Evolutionary conservation across 2,888 invertebrate genomes (phyloP).

Genomic region (Saturnia japonica): DNA sequence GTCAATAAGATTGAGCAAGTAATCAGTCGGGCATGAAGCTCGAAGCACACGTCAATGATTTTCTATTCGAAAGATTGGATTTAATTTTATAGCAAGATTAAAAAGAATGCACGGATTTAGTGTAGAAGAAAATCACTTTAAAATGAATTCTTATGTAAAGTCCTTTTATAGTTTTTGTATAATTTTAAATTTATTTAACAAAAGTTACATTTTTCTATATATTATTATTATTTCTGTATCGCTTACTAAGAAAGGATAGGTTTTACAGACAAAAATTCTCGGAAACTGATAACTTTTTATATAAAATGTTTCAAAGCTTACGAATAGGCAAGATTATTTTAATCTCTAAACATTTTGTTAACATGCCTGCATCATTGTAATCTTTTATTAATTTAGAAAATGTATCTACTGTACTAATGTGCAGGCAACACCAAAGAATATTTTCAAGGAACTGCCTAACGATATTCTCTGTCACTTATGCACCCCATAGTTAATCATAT

Average conservation of each 20-base stretch:
- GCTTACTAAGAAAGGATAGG: not conserved
- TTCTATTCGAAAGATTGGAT: conserved; percentile 2
- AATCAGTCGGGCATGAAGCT: conserved; percentile 1
- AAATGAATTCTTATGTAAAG: not conserved
- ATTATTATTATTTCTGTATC: not conserved
- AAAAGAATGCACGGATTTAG: conserved; percentile 2
- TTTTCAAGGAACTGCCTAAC: too few relatives aligned
- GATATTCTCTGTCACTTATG: too few relatives aligned
- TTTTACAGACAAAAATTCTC: too few relatives aligned
- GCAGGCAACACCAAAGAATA: too few relatives aligned
- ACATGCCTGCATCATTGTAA: not conserved
- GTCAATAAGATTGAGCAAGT: not conserved
- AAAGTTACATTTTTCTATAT: not conserved
- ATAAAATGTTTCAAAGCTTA: not conserved
- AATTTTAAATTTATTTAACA: not conserved
- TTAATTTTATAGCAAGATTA: conserved; percentile 4
- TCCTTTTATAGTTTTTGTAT: not conserved
- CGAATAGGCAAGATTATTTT: not conserved
- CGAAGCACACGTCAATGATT: not conserved
- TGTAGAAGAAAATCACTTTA: conserved; percentile 10
- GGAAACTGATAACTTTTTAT: not conserved
- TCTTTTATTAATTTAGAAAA: not conserved
- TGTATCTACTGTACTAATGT: not conserved
- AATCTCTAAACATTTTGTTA: not conserved
- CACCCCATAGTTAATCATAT: too few relatives aligned